Base-by-base conservation (phyloP, 2,797 vertebrate species). In the Champsocephalus esox region DNA sequence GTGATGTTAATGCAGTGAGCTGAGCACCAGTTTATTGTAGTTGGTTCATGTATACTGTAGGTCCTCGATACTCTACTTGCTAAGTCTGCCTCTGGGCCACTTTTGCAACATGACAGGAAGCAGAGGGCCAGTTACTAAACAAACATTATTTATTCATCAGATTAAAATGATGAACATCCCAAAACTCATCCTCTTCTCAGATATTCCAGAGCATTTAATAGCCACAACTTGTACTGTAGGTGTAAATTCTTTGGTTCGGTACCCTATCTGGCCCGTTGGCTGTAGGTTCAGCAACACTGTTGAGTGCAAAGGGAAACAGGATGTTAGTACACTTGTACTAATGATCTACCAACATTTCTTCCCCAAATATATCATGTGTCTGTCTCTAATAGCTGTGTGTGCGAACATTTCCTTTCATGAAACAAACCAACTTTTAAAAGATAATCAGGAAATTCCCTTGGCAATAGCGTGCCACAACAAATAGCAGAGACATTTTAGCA, bases 401-500 rank as follows among this genome's bases (percentile, higher is more conserved):
- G 46, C 19, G 41, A 62, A 56, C 57, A 75, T 73, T 85, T 74
- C 34, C 38, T 51, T 48, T 21, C 17, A 45, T 69, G 54, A 79
- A 73, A 81, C 21, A 70, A 87, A 64, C 1, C 16, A 14, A 28
- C 32, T 64, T 51, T 32, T 57, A n/a, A 14, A 58, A 73, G 48
- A 73, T 64, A 32, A 78, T 78, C 54, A 71, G 77, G 72, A 86
- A 75, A 77, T 68, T 79, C 77, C 67, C 76, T 70, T 32, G 49
- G 64, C 41, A 52, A 55, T 54, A 19, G 43, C 3, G 41, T 38
- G 54, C 75, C 14, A 32, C 17, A 76, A 66, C 78, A 75, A 78
- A 82, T 24, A 67, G 1, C 13, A 55, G 1, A 38, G 32, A 72
- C 66, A 79, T 43, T 46, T 80, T 45, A 34, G 49, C 14, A 66